These are phyloP conservation scores for Elanoides forficatus DNA, from an alignment of 2,113 vertebrate genomes.

Conservation along the genomic window DNA sequence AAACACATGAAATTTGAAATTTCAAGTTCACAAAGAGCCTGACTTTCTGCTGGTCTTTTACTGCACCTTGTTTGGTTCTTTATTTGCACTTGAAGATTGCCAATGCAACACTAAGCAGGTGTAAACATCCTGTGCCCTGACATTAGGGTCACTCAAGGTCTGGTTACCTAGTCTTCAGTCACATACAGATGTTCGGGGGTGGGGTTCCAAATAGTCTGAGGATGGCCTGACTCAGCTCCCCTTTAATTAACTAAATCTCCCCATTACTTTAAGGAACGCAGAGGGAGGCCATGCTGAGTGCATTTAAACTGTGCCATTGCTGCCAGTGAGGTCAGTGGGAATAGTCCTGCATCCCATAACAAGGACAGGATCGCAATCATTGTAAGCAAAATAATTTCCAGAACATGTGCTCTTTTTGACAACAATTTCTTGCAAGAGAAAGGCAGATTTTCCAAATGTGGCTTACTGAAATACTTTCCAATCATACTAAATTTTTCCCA, in stretches of 20 bases:
- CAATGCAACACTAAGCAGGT: not conserved
- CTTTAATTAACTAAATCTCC: not conserved
- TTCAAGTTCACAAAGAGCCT: not conserved
- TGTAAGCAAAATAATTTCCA: not conserved
- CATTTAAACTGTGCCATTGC: not conserved
- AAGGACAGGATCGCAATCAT: too few relatives aligned
- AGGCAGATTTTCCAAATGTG: not conserved
- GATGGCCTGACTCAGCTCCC: not conserved
- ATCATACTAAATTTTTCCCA: not conserved
- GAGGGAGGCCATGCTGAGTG: not conserved
- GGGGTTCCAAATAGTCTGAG: not conserved
- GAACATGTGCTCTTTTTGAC: not conserved
- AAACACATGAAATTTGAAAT: not conserved
- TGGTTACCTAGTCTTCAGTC: not conserved
- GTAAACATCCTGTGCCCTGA: not conserved
- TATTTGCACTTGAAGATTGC: not conserved
- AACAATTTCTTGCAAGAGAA: not conserved
- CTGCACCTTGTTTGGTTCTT: fast-evolving
- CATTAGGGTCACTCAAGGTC: not conserved
- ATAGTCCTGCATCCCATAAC: too few relatives aligned
- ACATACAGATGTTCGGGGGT: not conserved
- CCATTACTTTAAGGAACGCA: fast-evolving
- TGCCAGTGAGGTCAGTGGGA: fast-evolving
- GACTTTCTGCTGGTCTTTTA: not conserved
- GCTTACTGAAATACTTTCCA: not conserved